Base-by-base conservation (phyloP, 2,113 vertebrate species). In the Anas platyrhynchos region DNA sequence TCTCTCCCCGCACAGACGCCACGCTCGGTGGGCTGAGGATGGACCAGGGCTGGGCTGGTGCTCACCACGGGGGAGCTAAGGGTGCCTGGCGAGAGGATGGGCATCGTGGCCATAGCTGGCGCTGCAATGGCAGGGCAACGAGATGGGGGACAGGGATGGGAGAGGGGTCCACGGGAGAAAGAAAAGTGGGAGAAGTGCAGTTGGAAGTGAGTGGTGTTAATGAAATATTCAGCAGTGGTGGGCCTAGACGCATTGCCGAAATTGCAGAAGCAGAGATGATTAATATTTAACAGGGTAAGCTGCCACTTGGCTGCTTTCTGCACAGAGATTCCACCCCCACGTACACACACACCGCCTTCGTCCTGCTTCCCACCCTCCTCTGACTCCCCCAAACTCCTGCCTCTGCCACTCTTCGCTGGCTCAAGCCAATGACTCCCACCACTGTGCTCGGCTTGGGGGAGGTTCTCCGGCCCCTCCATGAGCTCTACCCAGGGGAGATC, bases 161-260 rank as follows among this genome's bases (percentile, higher is more conserved):
- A 85, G 80, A 86, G 62, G 59, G 86, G 95, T 94, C 92, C 77
- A 20, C 1, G 36, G 89, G 82, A 93, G 90, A 17, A 27, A 89
- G 94, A 27, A 86, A 91, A 97, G 95, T 96, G 96, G 97, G 95
- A 95, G 96, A 97, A 96, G 93, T 61, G 92, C 92, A 48, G 96
- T 92, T 96, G 97, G 97, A 96, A 97, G 97, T 48, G 97, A 97
- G 97, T 88, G 92, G 96, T 94, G 95, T 83, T 98, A 74, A 98
- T 98, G 97, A 98, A 98, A 98, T 97, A 98, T 98, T 98, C 96
- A 98, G 94, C 91, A 98, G 97, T 97, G 97, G 97, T 97, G 97
- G 97, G 96, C 95, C 97, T 88, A 92, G 95, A 96, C 94, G 94
- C 96, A 85, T 84, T 96, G 97, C 97, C 97, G 93, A 98, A 97